A percentile compares a stretch with the other conserved stretches of the same genome.
phyloP scores from a whole-genome alignment of 2,113 vertebrate species.

The Psilopsiagon aurifrons region DNA sequence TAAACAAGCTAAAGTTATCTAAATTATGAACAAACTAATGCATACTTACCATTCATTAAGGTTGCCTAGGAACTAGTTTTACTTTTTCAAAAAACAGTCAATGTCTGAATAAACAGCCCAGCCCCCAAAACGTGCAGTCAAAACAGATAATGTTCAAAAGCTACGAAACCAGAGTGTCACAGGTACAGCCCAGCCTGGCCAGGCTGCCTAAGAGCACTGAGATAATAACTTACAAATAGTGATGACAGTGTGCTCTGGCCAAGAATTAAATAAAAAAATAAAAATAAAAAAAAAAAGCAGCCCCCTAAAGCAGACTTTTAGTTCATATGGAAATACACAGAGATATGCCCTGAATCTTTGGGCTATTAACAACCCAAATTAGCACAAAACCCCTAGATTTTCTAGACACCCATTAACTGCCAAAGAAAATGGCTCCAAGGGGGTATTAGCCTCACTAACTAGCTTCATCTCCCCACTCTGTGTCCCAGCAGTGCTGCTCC shows the following conservation, averaged over 20 bases:
- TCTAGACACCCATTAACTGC: not conserved
- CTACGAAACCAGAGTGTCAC: not conserved
- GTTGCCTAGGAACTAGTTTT: constrained; percentile 27
- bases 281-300: not conserved
- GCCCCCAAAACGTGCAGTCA: not conserved
- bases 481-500: not conserved
- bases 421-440: not conserved
- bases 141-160: not conserved
- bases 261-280: not conserved
- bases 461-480: fast-evolving
- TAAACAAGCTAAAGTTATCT: constrained; percentile 36
- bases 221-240: not conserved
- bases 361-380: not conserved
- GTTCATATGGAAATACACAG: not conserved
- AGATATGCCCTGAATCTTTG: not conserved
- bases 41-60: constrained; percentile 9
- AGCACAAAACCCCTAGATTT: not conserved
- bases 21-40: not conserved
- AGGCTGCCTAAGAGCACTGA: not conserved
- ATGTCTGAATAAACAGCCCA: not conserved
- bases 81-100: constrained; percentile 10
- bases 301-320: not conserved
- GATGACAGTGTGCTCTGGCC: not conserved
- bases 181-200: not conserved
- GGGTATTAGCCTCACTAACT: not conserved